Evolutionary conservation across 2,797 vertebrate species (phyloP).

Genomic region (Lagorchestes hirsutus): DNA sequence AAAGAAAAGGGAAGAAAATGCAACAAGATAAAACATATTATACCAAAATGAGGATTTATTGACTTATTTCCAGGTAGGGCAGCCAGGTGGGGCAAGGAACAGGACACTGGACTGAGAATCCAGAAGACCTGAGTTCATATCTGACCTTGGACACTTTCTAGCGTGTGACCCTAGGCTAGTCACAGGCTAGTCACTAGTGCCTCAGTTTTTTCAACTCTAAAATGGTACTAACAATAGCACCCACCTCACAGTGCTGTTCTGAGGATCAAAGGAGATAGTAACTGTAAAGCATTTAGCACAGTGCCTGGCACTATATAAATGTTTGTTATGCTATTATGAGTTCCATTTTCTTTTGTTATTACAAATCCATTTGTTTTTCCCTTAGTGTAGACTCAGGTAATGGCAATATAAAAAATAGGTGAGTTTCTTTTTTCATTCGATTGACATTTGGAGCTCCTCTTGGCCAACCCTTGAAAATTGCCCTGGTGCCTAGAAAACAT

Average conservation of each 20-base stretch:
- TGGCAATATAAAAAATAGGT: conserved; percentile 64
- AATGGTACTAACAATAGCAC: neutral
- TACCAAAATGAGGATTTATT: conserved; percentile 73
- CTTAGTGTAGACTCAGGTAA: conserved; percentile 70
- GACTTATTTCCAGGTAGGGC: conserved; percentile 73
- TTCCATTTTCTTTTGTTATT: conserved; percentile 71
- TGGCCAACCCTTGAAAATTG: conserved; percentile 76
- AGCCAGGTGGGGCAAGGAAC: neutral
- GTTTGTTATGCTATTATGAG: conserved; percentile 56
- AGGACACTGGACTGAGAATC: neutral
- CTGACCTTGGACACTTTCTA: neutral
- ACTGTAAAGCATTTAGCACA: neutral
- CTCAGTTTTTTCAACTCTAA: neutral
- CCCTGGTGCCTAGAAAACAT: conserved; percentile 75
- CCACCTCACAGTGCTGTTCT: neutral
- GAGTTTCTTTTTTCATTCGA: conserved; percentile 66
- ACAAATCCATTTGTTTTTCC: conserved; percentile 72
- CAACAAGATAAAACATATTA: conserved; percentile 42
- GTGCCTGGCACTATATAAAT: neutral
- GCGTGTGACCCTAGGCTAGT: neutral
- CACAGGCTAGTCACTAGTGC: neutral
- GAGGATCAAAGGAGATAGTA: neutral
- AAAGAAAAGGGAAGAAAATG: neutral
- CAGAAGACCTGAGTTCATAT: neutral
- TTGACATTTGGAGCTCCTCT: conserved; percentile 59